Evolutionary conservation across 2,797 vertebrate species (phyloP).

Genomic region (Synaphobranchus kaupii): DNA sequence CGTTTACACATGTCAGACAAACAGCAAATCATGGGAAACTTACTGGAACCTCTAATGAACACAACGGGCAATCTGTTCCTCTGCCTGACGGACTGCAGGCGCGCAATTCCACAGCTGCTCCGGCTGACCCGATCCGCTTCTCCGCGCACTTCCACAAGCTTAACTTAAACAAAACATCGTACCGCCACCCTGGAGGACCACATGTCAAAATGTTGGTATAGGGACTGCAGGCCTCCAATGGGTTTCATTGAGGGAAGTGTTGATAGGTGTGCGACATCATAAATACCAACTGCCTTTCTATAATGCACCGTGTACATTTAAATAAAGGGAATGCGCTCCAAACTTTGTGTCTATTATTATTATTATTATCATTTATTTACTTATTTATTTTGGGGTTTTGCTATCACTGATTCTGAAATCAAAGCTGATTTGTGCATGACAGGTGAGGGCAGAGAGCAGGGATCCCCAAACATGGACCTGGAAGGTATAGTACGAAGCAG

Average conservation of each 20-base stretch:
- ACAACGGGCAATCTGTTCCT: conserved; percentile 52
- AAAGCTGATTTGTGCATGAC: background rate
- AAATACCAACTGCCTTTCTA: background rate
- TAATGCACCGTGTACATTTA: background rate
- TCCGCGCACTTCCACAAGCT: conserved; percentile 28
- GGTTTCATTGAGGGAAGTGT: too few species aligned
- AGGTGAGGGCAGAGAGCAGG: background rate
- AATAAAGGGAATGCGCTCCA: background rate
- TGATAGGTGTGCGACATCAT: background rate
- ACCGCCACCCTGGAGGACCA: background rate
- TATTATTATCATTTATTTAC: background rate
- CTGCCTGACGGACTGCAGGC: conserved; percentile 51
- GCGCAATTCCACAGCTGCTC: conserved; percentile 35
- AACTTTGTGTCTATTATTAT: background rate
- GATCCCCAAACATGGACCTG: background rate
- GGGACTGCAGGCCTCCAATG: background rate
- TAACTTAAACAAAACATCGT: conserved; percentile 15
- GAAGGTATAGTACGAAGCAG: too few species aligned
- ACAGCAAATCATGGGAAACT: conserved; percentile 70
- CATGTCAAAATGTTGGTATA: background rate
- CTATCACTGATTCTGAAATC: too few species aligned
- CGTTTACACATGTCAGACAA: conserved; percentile 66
- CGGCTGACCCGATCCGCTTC: background rate
- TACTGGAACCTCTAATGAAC: conserved; percentile 65
- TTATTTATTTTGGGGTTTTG: too few species aligned